Evolutionary conservation across 2,888 invertebrate genomes (phyloP).

Genomic region (Agrilus cyanescens): DNA sequence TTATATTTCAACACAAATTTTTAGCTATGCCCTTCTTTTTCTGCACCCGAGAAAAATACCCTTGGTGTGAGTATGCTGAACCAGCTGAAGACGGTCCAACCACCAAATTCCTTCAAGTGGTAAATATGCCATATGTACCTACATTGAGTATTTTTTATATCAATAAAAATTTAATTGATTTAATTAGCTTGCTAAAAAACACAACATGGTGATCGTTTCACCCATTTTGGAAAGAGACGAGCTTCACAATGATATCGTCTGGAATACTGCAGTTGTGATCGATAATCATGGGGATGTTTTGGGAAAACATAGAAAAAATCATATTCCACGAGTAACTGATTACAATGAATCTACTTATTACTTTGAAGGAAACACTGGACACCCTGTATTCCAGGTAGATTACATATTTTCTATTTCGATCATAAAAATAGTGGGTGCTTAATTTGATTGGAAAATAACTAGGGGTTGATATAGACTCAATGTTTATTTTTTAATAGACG

Average conservation of each 20-base stretch:
- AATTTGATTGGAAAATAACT: too few relatives aligned
- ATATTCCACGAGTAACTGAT: conserved; percentile 93
- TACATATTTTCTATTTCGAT: conserved; percentile 18
- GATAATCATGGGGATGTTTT: conserved; percentile 71
- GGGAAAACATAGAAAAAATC: conserved; percentile 97
- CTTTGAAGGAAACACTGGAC: conserved; percentile 85
- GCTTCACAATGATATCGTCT: conserved; percentile 66
- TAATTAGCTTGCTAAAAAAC: conserved; percentile 55
- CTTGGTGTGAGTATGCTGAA: conserved; percentile 95
- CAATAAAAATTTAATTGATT: conserved; percentile 7
- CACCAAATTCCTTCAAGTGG: conserved; percentile 61
- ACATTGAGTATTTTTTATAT: background rate
- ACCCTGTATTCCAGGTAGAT: conserved; percentile 69
- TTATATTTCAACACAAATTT: too few relatives aligned
- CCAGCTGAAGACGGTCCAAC: conserved; percentile 74
- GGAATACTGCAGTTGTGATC: conserved; percentile 93
- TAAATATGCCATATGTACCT: too few relatives aligned
- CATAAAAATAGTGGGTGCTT: too few relatives aligned
- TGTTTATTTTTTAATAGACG: conserved; percentile 45
- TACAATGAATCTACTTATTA: conserved; percentile 97
- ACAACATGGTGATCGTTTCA: conserved; percentile 88
- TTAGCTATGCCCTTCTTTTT: conserved; percentile 96
- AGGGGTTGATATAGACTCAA: too few relatives aligned
- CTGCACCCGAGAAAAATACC: conserved; percentile 84
- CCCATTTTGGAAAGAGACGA: conserved; percentile 88